Percentiles rank a stretch among this genome's conserved stretches.
Evolutionary conservation across 2,888 invertebrate genomes (phyloP).

Genomic region (Crioceris asparagi): DNA sequence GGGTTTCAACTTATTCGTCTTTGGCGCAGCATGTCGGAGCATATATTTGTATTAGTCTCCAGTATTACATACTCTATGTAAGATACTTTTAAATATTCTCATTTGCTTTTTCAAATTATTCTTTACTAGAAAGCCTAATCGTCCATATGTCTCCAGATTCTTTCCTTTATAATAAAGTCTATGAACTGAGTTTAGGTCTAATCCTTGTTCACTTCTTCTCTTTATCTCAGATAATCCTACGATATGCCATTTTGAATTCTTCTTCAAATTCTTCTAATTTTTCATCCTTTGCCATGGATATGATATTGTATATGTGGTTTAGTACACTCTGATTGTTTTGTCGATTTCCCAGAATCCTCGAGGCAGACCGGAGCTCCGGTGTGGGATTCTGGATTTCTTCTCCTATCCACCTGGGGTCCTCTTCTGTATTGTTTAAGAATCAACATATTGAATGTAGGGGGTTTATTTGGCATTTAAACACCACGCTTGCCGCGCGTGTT

Average conservation of each 20-base stretch:
- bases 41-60: background rate
- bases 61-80: background rate
- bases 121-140: background rate
- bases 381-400: background rate
- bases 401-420: background rate
- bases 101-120: background rate
- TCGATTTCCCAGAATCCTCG: background rate
- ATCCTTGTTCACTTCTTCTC: background rate
- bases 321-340: background rate
- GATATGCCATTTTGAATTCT: background rate
- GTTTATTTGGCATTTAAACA: background rate
- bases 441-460: background rate
- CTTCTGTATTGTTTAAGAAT: background rate
- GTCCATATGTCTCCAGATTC: background rate
- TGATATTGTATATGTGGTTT: background rate
- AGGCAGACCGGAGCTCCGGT: background rate
- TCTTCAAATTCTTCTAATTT: background rate
- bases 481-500: slow-evolving; percentile 1
- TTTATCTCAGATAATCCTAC: background rate
- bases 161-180: background rate
- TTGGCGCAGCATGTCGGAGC: background rate
- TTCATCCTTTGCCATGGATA: background rate
- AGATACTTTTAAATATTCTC: background rate
- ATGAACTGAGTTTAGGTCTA: background rate
- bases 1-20: background rate